Evolutionary conservation across 1,140 invertebrate genomes (phyloP), one percentile per base, ranked within the genome.

Genomic region (Calycopis cecrops): DNA sequence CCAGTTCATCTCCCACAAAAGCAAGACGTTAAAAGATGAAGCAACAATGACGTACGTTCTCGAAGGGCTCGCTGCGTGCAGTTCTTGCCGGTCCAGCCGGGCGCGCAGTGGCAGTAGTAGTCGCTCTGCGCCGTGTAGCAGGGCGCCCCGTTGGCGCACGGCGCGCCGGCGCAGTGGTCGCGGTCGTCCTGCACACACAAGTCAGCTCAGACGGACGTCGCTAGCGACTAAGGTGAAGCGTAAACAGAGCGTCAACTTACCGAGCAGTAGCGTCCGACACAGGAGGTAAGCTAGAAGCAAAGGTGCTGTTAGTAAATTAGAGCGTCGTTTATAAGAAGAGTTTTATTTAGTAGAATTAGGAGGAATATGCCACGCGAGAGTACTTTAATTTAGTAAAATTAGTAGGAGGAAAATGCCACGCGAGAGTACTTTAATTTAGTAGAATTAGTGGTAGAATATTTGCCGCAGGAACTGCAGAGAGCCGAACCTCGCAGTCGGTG

Each of bases 61-160:
- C 76, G 57, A 10, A 60, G 63, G 53, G 90, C 88, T 52, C 90
- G 90, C 63, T 94, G 91, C 66, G 95, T 95, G 79, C 97, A 98
- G 86, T 96, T 97, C 78, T 95, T 95, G 34, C 97, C 97, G 57
- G 93, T 92, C 91, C 95, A 97, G 62, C 93, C 92, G 48, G 91
- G 90, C 0, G 93, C 91, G 87, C 97, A 99, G 80, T 96, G 94
- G 82, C 97, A 98, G 70, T 95, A 95, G 85, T 97, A 98, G 73
- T 95, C 94, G 48, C 91, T 91, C 67, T 95, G 92, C 0, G 94
- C 95, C 67, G 96, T 96, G 73, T 96, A 92, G 74, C 96, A 97
- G 3, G 91, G 90, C 1, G 93, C 93, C 0, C 91, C 91, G 74
- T 96, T 95, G 48, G 92, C 90, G 74, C 96, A 97, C 0, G 94